Percentiles rank a stretch among this genome's conserved stretches.
Evolutionary conservation across 2,113 vertebrate species (phyloP).

Genomic region (Hemichromis elongatus): DNA sequence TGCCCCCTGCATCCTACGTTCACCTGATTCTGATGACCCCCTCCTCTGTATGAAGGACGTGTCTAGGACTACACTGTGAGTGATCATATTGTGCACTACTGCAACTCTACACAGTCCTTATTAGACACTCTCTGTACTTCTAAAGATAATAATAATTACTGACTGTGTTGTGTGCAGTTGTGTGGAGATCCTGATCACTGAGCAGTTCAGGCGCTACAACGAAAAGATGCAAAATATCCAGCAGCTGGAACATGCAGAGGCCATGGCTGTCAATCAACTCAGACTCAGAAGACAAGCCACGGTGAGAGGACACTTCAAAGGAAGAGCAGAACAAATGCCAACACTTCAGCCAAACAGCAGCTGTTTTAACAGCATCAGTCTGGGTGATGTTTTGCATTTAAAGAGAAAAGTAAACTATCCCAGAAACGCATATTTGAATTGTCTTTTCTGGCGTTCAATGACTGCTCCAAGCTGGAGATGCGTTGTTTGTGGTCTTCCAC

Average conservation of each 20-base stretch:
- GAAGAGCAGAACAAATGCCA: background rate
- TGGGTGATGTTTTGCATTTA: background rate
- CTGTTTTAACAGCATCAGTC: background rate
- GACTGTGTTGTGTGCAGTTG: conserved; percentile 73
- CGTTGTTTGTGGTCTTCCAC: background rate
- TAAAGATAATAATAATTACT: background rate
- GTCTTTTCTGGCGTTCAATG: background rate
- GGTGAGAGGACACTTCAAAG: conserved; percentile 55
- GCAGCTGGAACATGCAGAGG: conserved; percentile 87
- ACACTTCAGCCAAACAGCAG: background rate
- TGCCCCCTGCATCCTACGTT: conserved; percentile 90
- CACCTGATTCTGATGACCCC: conserved; percentile 83
- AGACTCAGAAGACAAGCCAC: conserved; percentile 82
- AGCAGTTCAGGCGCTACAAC: conserved; percentile 89
- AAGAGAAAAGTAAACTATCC: background rate
- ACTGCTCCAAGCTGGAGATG: background rate
- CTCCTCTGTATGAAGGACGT: conserved; percentile 91
- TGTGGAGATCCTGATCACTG: conserved; percentile 90
- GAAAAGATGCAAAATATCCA: conserved; percentile 92
- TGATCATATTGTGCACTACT: background rate
- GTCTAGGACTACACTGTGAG: conserved; percentile 89
- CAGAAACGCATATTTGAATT: background rate
- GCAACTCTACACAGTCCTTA: background rate
- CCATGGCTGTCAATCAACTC: conserved; percentile 81
- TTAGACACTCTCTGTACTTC: background rate